Evolutionary conservation across 1,140 invertebrate species (phyloP).

Genomic region (Thereuonema tuberculata): DNA sequence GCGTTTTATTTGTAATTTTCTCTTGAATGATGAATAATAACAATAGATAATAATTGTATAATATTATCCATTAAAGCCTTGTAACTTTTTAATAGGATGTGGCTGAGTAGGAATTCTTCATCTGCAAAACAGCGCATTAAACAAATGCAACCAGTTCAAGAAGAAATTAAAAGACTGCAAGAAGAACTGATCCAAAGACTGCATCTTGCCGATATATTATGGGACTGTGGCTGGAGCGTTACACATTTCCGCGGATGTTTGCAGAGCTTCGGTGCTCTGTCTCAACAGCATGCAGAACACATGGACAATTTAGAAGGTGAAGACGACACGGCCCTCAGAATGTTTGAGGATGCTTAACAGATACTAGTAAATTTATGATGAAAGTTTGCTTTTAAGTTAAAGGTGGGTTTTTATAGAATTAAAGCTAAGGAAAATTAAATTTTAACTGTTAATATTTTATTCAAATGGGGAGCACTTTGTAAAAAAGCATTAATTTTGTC

Average conservation of each 20-base stretch:
- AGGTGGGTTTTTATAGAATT: too few relatives aligned
- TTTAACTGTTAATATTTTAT: too few relatives aligned
- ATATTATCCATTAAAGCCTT: slow-evolving; percentile 1
- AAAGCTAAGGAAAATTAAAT: too few relatives aligned
- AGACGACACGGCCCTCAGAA: too few relatives aligned
- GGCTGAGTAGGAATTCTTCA: slow-evolving; percentile 47
- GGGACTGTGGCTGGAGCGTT: slow-evolving; percentile 77
- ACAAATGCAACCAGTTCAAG: slow-evolving; percentile 44
- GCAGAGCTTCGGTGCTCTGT: slow-evolving; percentile 46
- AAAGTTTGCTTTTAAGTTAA: too few relatives aligned
- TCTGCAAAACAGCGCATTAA: slow-evolving; percentile 44
- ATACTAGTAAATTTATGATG: too few relatives aligned
- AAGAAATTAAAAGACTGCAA: slow-evolving; percentile 49
- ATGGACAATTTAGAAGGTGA: slow-evolving; percentile 38
- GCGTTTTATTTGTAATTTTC: too few relatives aligned
- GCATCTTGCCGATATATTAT: slow-evolving; percentile 44
- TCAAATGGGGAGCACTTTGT: too few relatives aligned
- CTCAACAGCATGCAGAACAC: slow-evolving; percentile 49
- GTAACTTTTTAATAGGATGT: slow-evolving; percentile 32
- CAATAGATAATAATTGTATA: too few relatives aligned
- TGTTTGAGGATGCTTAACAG: too few relatives aligned
- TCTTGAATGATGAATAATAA: too few relatives aligned
- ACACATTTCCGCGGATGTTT: slow-evolving; percentile 71
- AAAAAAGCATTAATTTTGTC: too few relatives aligned
- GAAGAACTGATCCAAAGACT: slow-evolving; percentile 39